phyloP scores from a whole-genome alignment of 1,140 invertebrate genomes.

The Dendroctonus ponderosae region DNA sequence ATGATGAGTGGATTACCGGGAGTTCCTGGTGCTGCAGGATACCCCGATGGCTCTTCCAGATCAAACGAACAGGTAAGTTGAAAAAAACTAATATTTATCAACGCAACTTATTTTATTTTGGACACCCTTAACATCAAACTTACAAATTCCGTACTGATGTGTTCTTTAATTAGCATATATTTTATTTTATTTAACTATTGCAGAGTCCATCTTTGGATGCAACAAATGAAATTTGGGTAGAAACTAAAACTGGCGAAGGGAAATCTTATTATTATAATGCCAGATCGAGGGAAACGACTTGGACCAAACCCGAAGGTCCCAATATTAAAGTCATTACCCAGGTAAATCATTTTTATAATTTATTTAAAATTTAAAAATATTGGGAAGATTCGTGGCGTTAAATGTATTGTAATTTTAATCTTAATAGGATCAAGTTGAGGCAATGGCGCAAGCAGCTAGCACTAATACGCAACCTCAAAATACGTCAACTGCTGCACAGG shows the following conservation, averaged over 20 bases:
- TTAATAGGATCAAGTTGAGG: slow-evolving; percentile 62
- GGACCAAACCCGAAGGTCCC: slow-evolving; percentile 90
- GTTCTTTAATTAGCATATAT: neutral
- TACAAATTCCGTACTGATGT: neutral
- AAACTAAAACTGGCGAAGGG: slow-evolving; percentile 92
- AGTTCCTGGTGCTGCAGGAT: neutral
- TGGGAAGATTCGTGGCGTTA: neutral
- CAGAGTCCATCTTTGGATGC: slow-evolving; percentile 44
- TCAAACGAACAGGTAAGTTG: too few species aligned
- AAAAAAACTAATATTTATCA: too few species aligned
- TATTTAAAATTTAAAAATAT: too few species aligned
- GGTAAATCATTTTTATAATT: slow-evolving; percentile 11
- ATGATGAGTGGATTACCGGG: slow-evolving; percentile 34
- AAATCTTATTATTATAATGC: slow-evolving; percentile 97
- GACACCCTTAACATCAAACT: neutral
- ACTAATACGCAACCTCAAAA: slow-evolving; percentile 43
- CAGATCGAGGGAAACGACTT: slow-evolving; percentile 92
- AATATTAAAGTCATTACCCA: slow-evolving; percentile 91
- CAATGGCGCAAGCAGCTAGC: slow-evolving; percentile 61
- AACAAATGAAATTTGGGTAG: slow-evolving; percentile 82
- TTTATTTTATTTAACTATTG: neutral
- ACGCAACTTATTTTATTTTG: neutral
- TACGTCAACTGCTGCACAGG: slow-evolving; percentile 52
- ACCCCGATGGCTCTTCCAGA: slow-evolving; percentile 37
- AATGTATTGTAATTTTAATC: neutral